Percentiles rank a stretch among this genome's conserved stretches.
Evolutionary conservation across 2,888 invertebrate genomes (phyloP).

Genomic region (Acanthoscelides obtectus): DNA sequence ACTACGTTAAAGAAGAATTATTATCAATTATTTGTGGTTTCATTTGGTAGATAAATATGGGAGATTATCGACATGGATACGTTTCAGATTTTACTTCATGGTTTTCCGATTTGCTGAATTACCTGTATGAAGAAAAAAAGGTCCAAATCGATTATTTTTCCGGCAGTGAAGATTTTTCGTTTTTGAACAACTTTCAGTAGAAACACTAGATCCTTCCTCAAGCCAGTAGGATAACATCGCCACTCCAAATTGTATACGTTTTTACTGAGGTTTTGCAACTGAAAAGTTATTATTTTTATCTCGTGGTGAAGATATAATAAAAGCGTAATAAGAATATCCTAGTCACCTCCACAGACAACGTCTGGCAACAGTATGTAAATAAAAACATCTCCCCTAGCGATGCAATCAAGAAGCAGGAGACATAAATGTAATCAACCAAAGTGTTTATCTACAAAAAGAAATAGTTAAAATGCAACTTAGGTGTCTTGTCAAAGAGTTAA

Average conservation of each 20-base stretch:
- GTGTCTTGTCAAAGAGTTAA: neutral
- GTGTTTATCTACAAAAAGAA: constrained; percentile 14
- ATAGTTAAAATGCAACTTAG: neutral
- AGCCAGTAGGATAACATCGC: constrained; percentile 11
- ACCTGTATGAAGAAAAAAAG: constrained; percentile 16
- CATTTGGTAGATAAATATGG: too few species aligned
- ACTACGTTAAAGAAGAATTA: too few species aligned
- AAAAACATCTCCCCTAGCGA: constrained; percentile 16
- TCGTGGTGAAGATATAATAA: neutral
- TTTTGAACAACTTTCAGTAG: constrained; percentile 16
- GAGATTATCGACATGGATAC: too few species aligned
- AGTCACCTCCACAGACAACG: constrained; percentile 16
- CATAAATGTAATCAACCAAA: constrained; percentile 10
- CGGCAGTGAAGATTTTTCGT: constrained; percentile 18
- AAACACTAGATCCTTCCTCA: constrained; percentile 13
- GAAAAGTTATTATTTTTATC: too few species aligned
- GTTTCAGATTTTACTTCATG: too few species aligned
- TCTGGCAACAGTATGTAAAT: constrained; percentile 16
- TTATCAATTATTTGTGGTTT: too few species aligned
- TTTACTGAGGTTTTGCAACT: constrained; percentile 15
- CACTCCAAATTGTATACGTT: constrained; percentile 17
- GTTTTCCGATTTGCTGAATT: constrained; percentile 1
- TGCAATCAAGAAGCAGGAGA: constrained; percentile 8
- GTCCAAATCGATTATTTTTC: constrained; percentile 15
- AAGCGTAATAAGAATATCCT: neutral